These are phyloP conservation scores for Falcunculus frontatus DNA, from an alignment of 2,113 vertebrate genomes.

Conservation along the genomic window DNA sequence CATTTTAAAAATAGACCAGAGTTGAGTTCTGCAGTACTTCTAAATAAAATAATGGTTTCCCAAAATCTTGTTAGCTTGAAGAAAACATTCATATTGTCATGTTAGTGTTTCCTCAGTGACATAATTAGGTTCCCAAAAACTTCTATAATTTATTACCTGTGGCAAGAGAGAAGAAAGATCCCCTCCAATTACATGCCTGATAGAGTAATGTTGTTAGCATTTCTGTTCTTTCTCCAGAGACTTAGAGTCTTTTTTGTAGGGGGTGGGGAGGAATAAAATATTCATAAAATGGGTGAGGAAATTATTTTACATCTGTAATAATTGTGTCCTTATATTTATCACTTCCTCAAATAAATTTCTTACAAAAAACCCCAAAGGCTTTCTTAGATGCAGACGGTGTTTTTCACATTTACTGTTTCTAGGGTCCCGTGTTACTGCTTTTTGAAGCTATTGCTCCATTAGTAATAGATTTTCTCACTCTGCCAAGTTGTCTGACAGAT, in stretches of 20 bases:
- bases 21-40: background rate
- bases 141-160: background rate
- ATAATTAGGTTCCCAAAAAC: conserved; percentile 21
- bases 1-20: conserved; percentile 11
- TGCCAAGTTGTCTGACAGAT: background rate
- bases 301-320: background rate
- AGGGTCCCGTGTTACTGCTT: background rate
- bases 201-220: background rate
- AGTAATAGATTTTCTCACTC: conserved; percentile 33
- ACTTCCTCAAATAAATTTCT: background rate
- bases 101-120: background rate
- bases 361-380: background rate
- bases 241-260: background rate
- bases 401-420: conserved; percentile 15
- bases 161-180: background rate
- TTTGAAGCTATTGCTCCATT: background rate
- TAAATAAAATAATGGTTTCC: background rate
- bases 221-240: background rate
- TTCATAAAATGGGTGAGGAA: background rate
- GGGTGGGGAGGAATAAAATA: background rate
- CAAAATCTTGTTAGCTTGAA: background rate
- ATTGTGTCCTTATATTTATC: background rate
- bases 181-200: background rate
- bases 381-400: background rate
- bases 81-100: background rate